phyloP scores from a whole-genome alignment of 2,888 invertebrate species.

The Tortricodes alternella region DNA sequence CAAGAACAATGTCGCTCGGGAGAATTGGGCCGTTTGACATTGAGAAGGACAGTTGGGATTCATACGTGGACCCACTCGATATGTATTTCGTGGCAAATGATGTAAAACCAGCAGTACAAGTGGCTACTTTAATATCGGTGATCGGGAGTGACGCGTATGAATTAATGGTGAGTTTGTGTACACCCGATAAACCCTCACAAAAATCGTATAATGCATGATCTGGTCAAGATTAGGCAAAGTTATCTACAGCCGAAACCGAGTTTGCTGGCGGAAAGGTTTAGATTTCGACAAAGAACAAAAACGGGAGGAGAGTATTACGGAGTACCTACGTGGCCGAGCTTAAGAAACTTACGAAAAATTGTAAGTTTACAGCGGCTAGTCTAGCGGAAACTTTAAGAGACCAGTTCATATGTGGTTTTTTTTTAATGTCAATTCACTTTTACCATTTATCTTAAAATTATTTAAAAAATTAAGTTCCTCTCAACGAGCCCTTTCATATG shows the following conservation, averaged over 20 bases:
- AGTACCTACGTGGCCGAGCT: slow-evolving; percentile 32
- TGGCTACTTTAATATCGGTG: slow-evolving; percentile 31
- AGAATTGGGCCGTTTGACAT: neutral
- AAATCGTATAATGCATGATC: slow-evolving; percentile 17
- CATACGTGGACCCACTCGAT: neutral
- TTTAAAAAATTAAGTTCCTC: too few relatives aligned
- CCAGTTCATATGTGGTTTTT: too few relatives aligned
- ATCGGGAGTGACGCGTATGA: slow-evolving; percentile 32
- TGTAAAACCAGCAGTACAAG: slow-evolving; percentile 1
- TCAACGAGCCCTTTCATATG: too few relatives aligned
- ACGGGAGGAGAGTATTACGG: slow-evolving; percentile 19
- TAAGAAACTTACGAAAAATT: slow-evolving; percentile 32
- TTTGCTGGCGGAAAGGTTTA: slow-evolving; percentile 35
- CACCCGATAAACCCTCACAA: slow-evolving; percentile 31
- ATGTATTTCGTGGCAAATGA: neutral
- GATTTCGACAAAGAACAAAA: slow-evolving; percentile 31
- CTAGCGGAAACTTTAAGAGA: too few relatives aligned
- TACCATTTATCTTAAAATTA: too few relatives aligned
- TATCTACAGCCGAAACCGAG: slow-evolving; percentile 28
- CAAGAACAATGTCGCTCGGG: neutral
- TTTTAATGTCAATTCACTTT: too few relatives aligned
- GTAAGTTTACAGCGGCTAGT: slow-evolving; percentile 18
- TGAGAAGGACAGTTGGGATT: neutral
- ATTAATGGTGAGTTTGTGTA: slow-evolving; percentile 32
- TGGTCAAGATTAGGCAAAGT: slow-evolving; percentile 30